Evolutionary conservation across 23 tunicate genomes (phyloP), one percentile per base, ranked within the genome.

Genomic region (Phallusia fumigata): DNA sequence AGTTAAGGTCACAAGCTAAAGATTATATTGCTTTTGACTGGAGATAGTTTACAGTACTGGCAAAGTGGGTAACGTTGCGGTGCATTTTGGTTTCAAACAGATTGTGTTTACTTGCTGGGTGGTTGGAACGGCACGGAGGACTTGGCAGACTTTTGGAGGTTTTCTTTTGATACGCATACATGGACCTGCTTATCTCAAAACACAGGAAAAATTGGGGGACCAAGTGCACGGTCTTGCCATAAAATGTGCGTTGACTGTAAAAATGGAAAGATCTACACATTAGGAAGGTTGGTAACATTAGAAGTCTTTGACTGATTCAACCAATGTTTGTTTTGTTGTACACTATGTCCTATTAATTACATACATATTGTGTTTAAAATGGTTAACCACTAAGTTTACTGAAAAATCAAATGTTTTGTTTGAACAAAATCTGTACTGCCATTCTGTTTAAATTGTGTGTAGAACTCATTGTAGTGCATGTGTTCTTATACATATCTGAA

Each of bases 51-150:
- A n/a, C n/a, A n/a, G n/a, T n/a, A n/a, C n/a, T n/a, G n/a, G n/a
- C n/a, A n/a, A n/a, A n/a, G n/a, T n/a, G 5, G 47, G 47, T 40
- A 10, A 40, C 47, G 8, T 10, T 3, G 47, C 10, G 10, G 47
- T 40, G 47, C 5, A 40, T 40, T 40, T 3, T 40, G 47, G 47
- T 40, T 40, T 58, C 28, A 24, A 21, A 36, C 73, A 88, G 91
- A 84, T 81, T 75, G 81, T 58, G 64, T 92, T 11, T 92, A 92
- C 80, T 72, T 92, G 73, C 81, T 92, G 73, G 97, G 97, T 65
- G 97, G 97, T 34, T 92, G 97, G 97, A 84, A 76, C 65, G 97
- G 97, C 5, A 34, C 78, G 0, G 86, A 84, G 47, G 97, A 92
- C 33, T 77, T 92, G 16, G 86, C 91, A 16, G 92, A 92, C 76